A percentile compares a stretch with the other conserved stretches of the same genome.
Evolutionary conservation across 2,113 vertebrate species (phyloP).

Genomic region (Saguinus midas): DNA sequence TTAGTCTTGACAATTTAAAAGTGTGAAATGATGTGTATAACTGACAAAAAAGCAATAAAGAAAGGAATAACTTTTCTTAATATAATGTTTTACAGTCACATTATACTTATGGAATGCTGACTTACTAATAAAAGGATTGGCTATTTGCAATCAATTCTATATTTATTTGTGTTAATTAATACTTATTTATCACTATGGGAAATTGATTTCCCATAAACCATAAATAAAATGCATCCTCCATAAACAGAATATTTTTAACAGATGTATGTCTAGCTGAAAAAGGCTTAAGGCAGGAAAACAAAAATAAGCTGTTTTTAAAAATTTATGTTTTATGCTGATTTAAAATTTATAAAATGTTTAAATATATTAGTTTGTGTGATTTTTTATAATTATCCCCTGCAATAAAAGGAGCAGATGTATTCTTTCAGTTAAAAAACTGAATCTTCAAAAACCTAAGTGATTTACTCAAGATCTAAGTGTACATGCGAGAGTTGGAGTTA

Average conservation of each 20-base stretch:
- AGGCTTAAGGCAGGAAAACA: not conserved
- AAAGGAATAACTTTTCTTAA: not conserved
- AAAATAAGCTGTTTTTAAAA: not conserved
- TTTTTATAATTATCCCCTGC: not conserved
- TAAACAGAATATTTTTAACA: not conserved
- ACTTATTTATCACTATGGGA: not conserved
- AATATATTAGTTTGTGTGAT: not conserved
- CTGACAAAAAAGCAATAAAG: slow-evolving; percentile 16
- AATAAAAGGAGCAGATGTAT: not conserved
- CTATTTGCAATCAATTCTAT: not conserved
- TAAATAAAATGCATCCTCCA: not conserved
- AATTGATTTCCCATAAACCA: not conserved
- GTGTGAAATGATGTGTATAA: not conserved
- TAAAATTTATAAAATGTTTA: not conserved
- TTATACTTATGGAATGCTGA: not conserved
- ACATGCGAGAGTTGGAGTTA: not conserved
- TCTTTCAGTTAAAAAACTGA: not conserved
- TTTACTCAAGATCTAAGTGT: not conserved
- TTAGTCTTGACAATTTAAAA: slow-evolving; percentile 28
- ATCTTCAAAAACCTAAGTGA: not conserved
- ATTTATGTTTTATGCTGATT: not conserved
- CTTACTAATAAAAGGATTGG: not conserved
- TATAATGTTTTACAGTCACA: not conserved
- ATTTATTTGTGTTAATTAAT: not conserved
- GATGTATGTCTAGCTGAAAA: not conserved